These are phyloP conservation scores for Sphinx pinastri DNA, from an alignment of 2,888 invertebrate species.

Conservation along the genomic window DNA sequence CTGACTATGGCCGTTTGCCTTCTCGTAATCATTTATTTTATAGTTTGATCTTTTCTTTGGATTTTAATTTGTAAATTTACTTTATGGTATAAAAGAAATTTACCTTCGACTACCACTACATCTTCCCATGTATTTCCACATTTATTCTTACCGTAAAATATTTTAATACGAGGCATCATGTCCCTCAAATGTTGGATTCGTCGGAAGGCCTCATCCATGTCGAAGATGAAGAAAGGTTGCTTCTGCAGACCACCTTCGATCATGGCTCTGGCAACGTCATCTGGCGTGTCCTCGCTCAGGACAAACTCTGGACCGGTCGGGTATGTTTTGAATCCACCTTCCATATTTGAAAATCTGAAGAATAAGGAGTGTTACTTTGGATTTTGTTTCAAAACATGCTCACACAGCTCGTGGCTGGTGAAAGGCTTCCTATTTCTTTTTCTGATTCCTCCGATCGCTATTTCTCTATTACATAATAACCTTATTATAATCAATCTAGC, in stretches of 20 bases:
- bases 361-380: background rate
- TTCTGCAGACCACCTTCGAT: conserved; percentile 48
- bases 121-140: background rate
- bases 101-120: no score
- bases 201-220: conserved; percentile 48
- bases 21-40: no score
- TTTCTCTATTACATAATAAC: no score
- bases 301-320: conserved; percentile 11
- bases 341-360: background rate
- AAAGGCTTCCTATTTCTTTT: no score
- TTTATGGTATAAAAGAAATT: no score
- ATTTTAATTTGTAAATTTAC: no score
- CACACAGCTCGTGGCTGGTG: no score
- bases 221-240: conserved; percentile 50
- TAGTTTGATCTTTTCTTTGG: no score
- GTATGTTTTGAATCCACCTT: background rate
- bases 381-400: no score
- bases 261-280: conserved; percentile 46
- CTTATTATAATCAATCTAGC: no score
- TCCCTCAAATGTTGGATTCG: conserved; percentile 47
- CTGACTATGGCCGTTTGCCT: no score
- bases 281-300: background rate
- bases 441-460: no score
- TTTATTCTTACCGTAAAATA: conserved; percentile 51
- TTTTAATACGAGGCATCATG: conserved; percentile 52